These are phyloP conservation scores for Ditylenchus weischeri DNA, from an alignment of 2,888 invertebrate genomes.

Conservation along the genomic window DNA sequence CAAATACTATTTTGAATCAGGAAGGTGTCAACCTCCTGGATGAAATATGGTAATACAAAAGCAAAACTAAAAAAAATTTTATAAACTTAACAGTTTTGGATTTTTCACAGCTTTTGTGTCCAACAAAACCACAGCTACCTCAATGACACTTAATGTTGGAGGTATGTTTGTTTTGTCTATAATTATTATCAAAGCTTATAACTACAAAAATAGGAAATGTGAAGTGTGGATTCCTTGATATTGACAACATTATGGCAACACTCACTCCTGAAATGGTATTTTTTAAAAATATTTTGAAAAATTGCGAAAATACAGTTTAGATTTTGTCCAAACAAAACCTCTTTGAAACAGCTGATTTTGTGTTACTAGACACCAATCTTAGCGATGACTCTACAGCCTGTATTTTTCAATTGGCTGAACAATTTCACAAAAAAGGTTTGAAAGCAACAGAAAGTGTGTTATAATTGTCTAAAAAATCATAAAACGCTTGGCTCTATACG, in stretches of 20 bases:
- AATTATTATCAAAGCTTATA: too few species aligned
- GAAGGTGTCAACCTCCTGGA: too few species aligned
- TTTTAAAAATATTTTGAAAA: not conserved
- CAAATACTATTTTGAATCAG: too few species aligned
- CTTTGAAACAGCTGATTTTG: slow-evolving; percentile 70
- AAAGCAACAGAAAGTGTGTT: too few species aligned
- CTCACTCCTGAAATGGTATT: not conserved
- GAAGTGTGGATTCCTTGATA: slow-evolving; percentile 1
- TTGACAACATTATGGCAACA: slow-evolving; percentile 1
- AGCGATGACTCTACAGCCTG: slow-evolving; percentile 68
- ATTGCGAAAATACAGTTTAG: slow-evolving; percentile 59
- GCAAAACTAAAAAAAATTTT: too few species aligned
- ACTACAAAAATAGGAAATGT: not conserved
- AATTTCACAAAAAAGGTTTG: slow-evolving; percentile 33
- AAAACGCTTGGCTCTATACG: too few species aligned
- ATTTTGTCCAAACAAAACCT: slow-evolving; percentile 67
- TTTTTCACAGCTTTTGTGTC: not conserved
- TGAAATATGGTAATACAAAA: too few species aligned
- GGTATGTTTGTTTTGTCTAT: too few species aligned
- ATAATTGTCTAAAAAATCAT: too few species aligned
- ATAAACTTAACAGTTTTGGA: too few species aligned
- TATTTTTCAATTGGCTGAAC: slow-evolving; percentile 37
- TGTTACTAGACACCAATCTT: slow-evolving; percentile 82
- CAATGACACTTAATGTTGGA: slow-evolving; percentile 1
- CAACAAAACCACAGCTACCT: slow-evolving; percentile 1